These are phyloP conservation scores for Thinocorus orbignyianus DNA, from an alignment of 2,113 vertebrate species.

Conservation along the genomic window DNA sequence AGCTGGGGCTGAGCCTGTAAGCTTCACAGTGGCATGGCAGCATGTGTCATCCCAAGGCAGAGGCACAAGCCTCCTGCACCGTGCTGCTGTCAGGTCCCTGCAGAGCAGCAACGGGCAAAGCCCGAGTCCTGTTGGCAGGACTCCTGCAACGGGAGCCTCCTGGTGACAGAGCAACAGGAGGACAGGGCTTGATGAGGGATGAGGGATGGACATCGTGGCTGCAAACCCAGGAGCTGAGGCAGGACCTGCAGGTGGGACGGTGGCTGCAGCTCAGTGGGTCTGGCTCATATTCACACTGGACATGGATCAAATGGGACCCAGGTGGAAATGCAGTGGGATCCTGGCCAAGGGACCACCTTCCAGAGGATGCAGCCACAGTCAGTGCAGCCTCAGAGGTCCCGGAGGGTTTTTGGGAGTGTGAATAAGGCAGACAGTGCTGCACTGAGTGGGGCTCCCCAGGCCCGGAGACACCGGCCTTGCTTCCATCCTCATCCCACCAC, in stretches of 20 bases:
- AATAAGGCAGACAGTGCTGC: not conserved
- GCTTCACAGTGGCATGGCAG: not conserved
- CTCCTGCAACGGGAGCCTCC: not conserved
- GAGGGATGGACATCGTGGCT: fast-evolving
- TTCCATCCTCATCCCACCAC: fast-evolving
- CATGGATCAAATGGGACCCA: not conserved
- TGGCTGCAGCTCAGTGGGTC: not conserved
- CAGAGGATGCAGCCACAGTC: not conserved
- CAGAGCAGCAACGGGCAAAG: not conserved
- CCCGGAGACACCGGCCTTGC: not conserved
- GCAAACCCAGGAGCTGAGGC: not conserved
- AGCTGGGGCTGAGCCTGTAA: not conserved
- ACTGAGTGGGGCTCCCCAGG: not conserved
- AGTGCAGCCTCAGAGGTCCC: not conserved
- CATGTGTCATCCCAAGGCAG: not conserved
- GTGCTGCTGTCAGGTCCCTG: not conserved
- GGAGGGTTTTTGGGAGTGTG: not conserved
- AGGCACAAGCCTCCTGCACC: not conserved
- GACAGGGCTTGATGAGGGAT: not conserved
- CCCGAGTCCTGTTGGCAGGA: not conserved
- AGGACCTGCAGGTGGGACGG: not conserved
- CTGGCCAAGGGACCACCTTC: not conserved
- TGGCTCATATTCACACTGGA: not conserved
- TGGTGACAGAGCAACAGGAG: not conserved
- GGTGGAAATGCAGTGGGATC: not conserved